Base-by-base conservation (phyloP, 2,888 invertebrate genomes). In the Onchidella celtica region DNA sequence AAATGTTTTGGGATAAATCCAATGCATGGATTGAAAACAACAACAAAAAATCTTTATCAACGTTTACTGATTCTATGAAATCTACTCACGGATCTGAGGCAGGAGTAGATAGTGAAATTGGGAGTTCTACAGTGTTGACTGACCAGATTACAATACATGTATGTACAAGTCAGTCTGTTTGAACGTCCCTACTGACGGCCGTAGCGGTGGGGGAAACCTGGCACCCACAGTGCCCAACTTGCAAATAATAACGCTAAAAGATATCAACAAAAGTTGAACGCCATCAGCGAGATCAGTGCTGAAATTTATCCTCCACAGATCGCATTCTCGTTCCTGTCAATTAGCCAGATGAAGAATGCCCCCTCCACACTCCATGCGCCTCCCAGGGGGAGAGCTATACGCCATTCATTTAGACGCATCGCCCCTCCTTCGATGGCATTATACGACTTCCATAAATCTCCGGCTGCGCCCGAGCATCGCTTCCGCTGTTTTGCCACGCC, bases 281-380 rank as follows among this genome's bases (percentile, higher is more conserved):
- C 65, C 65, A 75, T 65, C 65, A 65, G 38, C 75, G 0, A 47
- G 77, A 66, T 66, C 68, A 55, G 66, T 77, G 77, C 24, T 77
- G 77, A 77, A 77, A 77, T 66, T 77, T 40, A 77, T 77, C 77
- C 77, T 68, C 55, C 36, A 40, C 66, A 66, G 77, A 68, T 68
- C 57, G 75, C 29, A 2, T 24, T 34, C 57, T 68, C 55, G 66
- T 66, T 38, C 40, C 36, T 77, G 77, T 77, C 77, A 77, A 77
- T 66, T 68, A 66, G 57, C 77, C 14, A 36, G 36, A 66, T 77
- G 68, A 68, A 68, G 38, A 47, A 77, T 68, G 66, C 32, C 73
- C 65, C 75, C 63, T 75, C 40, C 36, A 65, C 40, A 65, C 75
- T 24, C 40, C 32, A 40, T 40, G 75, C 65, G 65, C 63, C 75